phyloP scores from a whole-genome alignment of 2,113 vertebrate species.

The Toxotes jaculatrix region DNA sequence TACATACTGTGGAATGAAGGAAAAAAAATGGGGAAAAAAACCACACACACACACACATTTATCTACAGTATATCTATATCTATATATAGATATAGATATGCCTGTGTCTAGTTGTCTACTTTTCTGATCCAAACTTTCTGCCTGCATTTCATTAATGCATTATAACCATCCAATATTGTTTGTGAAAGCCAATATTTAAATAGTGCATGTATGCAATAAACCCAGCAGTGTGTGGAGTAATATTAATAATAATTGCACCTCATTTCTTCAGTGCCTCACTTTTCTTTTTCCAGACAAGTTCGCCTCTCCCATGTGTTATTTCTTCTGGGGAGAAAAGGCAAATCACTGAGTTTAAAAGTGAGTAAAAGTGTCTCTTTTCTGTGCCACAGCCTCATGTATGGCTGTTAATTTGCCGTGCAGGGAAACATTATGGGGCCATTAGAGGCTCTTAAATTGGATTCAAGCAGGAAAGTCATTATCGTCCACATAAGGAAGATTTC shows the following conservation, averaged over 20 bases:
- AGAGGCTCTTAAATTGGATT: conserved; percentile 80
- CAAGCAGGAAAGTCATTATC: conserved; percentile 79
- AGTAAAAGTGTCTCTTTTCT: conserved; percentile 68
- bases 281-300: background rate
- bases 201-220: conserved; percentile 58
- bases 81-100: no score
- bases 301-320: conserved; percentile 37
- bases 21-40: background rate
- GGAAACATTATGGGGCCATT: conserved; percentile 77
- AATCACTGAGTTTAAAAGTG: conserved; percentile 66
- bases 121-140: conserved; percentile 24
- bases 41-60: no score
- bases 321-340: conserved; percentile 56
- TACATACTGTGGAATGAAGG: background rate
- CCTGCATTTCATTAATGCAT: conserved; percentile 43
- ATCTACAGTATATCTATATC: no score
- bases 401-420: conserved; percentile 72
- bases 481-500: conserved; percentile 77
- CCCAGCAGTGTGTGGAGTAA: conserved; percentile 41
- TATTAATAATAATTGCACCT: conserved; percentile 68
- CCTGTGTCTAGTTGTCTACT: background rate
- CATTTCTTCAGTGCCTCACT: conserved; percentile 30
- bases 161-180: conserved; percentile 48
- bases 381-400: conserved; percentile 54
- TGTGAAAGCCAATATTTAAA: conserved; percentile 65